Evolutionary conservation across 1,140 invertebrate genomes (phyloP), one percentile per base, ranked within the genome.

Genomic region (Diorhabda carinulata): DNA sequence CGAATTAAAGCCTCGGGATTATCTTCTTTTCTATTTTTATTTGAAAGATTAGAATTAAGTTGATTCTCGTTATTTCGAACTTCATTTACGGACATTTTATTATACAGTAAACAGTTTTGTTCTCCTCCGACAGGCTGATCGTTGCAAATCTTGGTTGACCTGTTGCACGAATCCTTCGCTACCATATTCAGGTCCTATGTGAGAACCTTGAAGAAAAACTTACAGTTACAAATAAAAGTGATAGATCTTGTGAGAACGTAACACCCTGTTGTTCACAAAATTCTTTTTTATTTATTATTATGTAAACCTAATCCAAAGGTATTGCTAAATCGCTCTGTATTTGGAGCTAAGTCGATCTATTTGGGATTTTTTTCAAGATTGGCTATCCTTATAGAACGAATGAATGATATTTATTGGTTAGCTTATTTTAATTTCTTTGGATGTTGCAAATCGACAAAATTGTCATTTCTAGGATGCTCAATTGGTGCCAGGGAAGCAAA

Each of bases 1-100:
- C 25, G 6, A 25, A 73, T 41, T 40, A 70, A 70, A 3, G 9
- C n/a, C 40, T 60, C 58, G 43, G 57, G 59, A 41, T 6, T 6
- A 41, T 67, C 43, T 41, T 60, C 57, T 8, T 10, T 43, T 3
- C 4, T 8, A 8, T 41, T 41, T 41, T 61, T 10, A 41, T 43
- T 61, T 8, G 4, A 40, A 6, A 8, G 8, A 41, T 5, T 7
- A 41, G 59, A 3, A 41, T 61, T 43, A 61, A 8, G 25, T 8
- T 25, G 8, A 6, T 6, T 41, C 8, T 61, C 42, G 42, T 40
- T 43, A 41, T 43, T 61, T 6, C 42, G 10, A 41, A 43, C 3
- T 40, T 61, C 42, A 41, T 40, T 43, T 61, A 61, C 40, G 25
- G 59, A 61, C 59, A 61, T 61, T 40, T 43, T 61, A 43, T 8